Evolutionary conservation across 2,113 vertebrate genomes (phyloP), one percentile per base, ranked within the genome.

Genomic region (Corythornis madagascariensis): DNA sequence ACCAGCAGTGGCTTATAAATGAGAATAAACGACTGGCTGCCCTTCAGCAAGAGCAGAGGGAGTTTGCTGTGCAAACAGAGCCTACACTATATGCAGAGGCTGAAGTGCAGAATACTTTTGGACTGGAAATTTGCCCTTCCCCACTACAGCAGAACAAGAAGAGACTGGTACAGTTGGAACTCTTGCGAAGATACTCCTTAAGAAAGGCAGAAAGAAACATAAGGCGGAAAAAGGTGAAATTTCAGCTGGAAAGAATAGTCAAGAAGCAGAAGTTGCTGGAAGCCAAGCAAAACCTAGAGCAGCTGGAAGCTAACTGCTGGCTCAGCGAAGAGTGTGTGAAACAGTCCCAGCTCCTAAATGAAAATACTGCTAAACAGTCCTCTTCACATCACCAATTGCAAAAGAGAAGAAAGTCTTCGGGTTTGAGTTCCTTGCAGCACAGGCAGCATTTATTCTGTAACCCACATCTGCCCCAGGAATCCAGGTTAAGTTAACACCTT

Each of bases 201-300:
- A 96, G 96, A 84, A 98, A 98, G 29, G 97, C 98, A 0, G 98
- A 98, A 93, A 96, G 92, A 91, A 98, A 96, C 59, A 94, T 98
- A 55, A 88, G 95, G 17, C 89, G 93, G 31, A 99, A 98, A 88
- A 98, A 97, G 79, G 96, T 98, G 60, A 98, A 96, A 21, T 98
- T 98, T 90, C 99, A 99, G 73, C 93, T 99, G 84, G 98, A 99
- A 95, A 98, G 97, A 91, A 98, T 98, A n/a, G 96, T 98, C 85
- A 98, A 98, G 83, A 99, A 99, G 94, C 97, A 97, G 75, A 98
- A 98, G 81, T 96, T 99, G 12, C 71, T 99, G 93, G 98, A 99
- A 89, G 98, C 98, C 55, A 99, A 98, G 72, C 97, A 97, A 90
- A 98, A 98, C 77, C 97, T 99, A 72, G 98, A 98, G 95, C 97